These are phyloP conservation scores for Matsumurasca onukii DNA, from an alignment of 1,140 invertebrate species.

Conservation along the genomic window DNA sequence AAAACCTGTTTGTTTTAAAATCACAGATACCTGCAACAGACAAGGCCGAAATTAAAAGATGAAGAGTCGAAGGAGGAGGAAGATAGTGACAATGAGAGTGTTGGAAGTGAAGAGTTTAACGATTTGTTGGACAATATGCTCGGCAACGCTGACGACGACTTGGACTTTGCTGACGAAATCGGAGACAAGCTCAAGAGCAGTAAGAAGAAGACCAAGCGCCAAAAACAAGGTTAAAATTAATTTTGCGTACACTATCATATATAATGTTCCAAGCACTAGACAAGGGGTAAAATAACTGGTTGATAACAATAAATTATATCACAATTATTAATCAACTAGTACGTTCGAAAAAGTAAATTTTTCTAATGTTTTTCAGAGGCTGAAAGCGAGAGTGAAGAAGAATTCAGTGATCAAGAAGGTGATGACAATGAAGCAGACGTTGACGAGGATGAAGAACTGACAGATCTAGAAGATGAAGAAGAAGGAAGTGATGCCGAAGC, in stretches of 20 bases:
- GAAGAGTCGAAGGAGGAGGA: conserved; percentile 43
- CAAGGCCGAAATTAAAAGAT: conserved; percentile 43
- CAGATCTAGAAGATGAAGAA: conserved; percentile 32
- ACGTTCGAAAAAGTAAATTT: too few species aligned
- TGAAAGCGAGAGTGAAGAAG: conserved; percentile 27
- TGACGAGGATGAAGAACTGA: conserved; percentile 31
- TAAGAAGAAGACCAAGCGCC: conserved; percentile 42
- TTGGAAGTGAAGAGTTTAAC: conserved; percentile 88
- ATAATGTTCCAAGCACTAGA: too few species aligned
- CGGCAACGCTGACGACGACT: conserved; percentile 48
- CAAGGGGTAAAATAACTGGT: too few species aligned
- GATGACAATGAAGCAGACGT: conserved; percentile 32
- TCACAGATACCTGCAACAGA: conserved; percentile 45
- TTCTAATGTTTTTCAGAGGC: conserved; percentile 4
- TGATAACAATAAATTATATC: too few species aligned
- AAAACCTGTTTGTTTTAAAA: too few species aligned
- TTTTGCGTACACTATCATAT: too few species aligned
- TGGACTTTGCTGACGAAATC: conserved; percentile 45
- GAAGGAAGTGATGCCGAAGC: conserved; percentile 36
- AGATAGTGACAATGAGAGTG: conserved; percentile 72
- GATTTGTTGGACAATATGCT: conserved; percentile 71
- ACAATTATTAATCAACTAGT: too few species aligned
- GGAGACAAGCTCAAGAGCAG: conserved; percentile 44
- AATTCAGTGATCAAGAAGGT: conserved; percentile 22
- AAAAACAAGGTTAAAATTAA: too few species aligned